Conservation (phyloP, 2,888 invertebrate species). For the Achlya flavicornis region DNA sequence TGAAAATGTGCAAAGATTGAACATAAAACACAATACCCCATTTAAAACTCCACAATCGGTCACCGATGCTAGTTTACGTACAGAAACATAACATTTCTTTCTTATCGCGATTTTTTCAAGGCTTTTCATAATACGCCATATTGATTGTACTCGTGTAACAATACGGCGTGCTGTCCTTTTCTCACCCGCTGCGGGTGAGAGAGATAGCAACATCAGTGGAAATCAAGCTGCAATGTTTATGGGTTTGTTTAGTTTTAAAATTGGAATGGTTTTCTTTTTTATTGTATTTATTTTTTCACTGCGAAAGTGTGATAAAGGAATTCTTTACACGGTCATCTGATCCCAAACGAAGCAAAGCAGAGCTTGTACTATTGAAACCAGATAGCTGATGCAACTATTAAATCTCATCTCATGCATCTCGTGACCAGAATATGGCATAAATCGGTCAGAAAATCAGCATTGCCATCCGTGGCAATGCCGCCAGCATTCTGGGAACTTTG, state of each 20-base stretch:
- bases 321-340: not conserved
- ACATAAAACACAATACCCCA: not conserved
- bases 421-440: no score
- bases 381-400: no score
- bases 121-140: constrained; percentile 2
- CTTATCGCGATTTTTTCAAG: constrained; percentile 2
- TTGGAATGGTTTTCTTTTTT: not conserved
- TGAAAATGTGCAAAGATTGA: not conserved
- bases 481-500: no score
- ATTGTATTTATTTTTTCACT: not conserved
- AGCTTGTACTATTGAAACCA: no score
- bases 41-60: constrained; percentile 3
- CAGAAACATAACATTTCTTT: constrained; percentile 7
- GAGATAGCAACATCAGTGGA: not conserved
- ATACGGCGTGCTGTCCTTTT: not conserved
- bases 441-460: no score
- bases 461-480: no score
- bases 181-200: not conserved
- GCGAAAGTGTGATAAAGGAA: no score
- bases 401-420: no score
- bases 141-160: constrained; percentile 5
- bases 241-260: constrained; percentile 5
- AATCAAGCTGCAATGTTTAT: constrained; percentile 2
- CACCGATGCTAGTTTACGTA: not conserved
- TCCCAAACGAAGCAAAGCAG: no score